Conservation (phyloP, 2,113 vertebrate genomes). For the Ailurus styani region DNA sequence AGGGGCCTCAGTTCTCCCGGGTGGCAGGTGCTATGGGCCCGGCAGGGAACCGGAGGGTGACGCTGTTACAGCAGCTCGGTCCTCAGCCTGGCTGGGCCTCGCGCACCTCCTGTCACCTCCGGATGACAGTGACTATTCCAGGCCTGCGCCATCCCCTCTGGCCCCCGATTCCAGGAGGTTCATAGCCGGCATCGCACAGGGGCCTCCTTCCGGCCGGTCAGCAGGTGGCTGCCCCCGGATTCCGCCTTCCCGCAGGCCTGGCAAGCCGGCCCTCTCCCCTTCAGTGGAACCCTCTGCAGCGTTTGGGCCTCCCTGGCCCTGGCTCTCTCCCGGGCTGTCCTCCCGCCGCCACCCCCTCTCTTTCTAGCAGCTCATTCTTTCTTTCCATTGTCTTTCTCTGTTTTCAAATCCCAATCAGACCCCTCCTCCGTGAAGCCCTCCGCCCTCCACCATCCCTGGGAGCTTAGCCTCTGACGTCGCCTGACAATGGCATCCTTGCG, state of each 20-base stretch:
- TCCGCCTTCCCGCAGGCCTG: background rate
- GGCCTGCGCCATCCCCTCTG: no score
- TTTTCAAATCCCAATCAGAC: background rate
- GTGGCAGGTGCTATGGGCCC: background rate
- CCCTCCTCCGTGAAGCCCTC: background rate
- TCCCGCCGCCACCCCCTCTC: accelerated
- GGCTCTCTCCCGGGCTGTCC: background rate
- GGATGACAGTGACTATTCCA: background rate
- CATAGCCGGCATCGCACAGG: accelerated
- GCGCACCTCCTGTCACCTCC: accelerated
- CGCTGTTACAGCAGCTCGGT: no score
- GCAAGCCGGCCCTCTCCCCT: background rate
- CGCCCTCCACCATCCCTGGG: no score
- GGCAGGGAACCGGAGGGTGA: background rate
- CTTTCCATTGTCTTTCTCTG: background rate
- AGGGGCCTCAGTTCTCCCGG: background rate
- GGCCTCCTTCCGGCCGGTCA: background rate
- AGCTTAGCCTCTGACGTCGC: background rate
- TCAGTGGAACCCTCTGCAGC: background rate
- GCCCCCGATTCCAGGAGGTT: background rate
- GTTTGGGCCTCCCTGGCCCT: background rate
- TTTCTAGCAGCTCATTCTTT: background rate
- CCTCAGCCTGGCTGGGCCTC: accelerated
- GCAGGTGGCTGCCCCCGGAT: background rate
- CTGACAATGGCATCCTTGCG: accelerated